Evolutionary conservation across 2,113 vertebrate species (phyloP).

Genomic region (Mesembrinibis cayennensis): DNA sequence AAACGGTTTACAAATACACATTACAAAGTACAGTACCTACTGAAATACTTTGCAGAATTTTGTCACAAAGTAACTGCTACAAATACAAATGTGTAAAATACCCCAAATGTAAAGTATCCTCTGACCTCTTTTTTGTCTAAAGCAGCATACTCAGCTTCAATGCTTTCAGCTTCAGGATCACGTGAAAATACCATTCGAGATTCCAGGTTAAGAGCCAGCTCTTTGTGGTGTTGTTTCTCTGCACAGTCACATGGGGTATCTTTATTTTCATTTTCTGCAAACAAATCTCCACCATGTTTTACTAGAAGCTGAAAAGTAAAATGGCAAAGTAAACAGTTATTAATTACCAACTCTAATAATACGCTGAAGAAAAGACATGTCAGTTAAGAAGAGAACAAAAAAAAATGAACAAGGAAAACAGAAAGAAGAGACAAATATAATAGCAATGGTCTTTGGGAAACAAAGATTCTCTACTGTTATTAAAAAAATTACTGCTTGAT

Average conservation of each 20-base stretch:
- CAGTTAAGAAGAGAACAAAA: background rate
- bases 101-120: background rate
- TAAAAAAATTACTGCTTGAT: background rate
- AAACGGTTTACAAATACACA: background rate
- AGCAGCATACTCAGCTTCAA: constrained; percentile 96
- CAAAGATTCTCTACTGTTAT: background rate
- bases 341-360: background rate
- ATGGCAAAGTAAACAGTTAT: background rate
- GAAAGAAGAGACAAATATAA: background rate
- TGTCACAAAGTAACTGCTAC: background rate
- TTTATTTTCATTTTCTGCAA: constrained; percentile 96
- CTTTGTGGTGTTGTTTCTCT: constrained; percentile 96
- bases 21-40: background rate
- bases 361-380: background rate
- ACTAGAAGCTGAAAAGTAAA: constrained; percentile 82
- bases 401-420: background rate
- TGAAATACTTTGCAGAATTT: background rate
- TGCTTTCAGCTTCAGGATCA: constrained; percentile 91
- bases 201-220: constrained; percentile 95
- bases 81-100: background rate
- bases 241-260: constrained; percentile 99
- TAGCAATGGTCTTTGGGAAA: background rate
- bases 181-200: constrained; percentile 98
- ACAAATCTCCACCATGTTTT: constrained; percentile 91
- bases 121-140: constrained; percentile 95